Percentiles rank a stretch among this genome's conserved stretches.
Evolutionary conservation across 2,797 vertebrate species (phyloP).

Genomic region (Gobionotothen gibberifrons): DNA sequence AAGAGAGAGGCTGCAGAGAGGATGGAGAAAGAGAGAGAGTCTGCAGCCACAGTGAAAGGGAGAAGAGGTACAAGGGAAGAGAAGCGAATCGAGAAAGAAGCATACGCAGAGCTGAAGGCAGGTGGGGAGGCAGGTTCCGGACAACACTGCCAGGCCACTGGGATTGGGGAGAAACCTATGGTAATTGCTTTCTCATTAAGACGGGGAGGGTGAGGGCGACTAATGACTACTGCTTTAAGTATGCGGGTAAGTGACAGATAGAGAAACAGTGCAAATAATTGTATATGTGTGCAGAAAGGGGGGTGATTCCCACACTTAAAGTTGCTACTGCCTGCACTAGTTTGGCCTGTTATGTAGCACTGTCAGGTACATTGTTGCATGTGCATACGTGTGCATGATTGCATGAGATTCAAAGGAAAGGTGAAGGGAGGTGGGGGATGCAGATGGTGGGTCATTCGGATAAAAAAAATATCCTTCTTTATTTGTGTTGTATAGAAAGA

Average conservation of each 20-base stretch:
- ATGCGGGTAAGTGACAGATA: conserved; percentile 78
- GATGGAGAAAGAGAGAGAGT: conserved; percentile 86
- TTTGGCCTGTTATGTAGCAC: conserved; percentile 77
- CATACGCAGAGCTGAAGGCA: conserved; percentile 81
- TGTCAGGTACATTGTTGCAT: conserved; percentile 62
- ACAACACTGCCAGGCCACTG: conserved; percentile 73
- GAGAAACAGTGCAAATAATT: conserved; percentile 64
- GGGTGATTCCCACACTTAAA: conserved; percentile 64
- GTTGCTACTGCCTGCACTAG: conserved; percentile 65
- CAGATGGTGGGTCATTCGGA: conserved; percentile 28
- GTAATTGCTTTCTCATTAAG: conserved; percentile 87
- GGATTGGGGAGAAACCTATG: conserved; percentile 75
- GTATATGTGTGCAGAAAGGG: conserved; percentile 55
- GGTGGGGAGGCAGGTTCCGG: conserved; percentile 81
- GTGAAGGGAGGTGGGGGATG: conserved; percentile 1
- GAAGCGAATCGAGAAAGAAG: conserved; percentile 77
- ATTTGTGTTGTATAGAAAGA: conserved; percentile 63
- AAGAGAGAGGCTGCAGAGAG: conserved; percentile 83
- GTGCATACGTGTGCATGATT: conserved; percentile 52
- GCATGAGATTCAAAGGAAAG: conserved; percentile 47
- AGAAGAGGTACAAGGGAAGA: conserved; percentile 84
- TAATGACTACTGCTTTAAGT: conserved; percentile 82
- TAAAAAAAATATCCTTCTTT: conserved; percentile 2
- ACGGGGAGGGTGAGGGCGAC: conserved; percentile 72
- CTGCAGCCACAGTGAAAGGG: conserved; percentile 84